A percentile compares a stretch with the other conserved stretches of the same genome.
phyloP scores from a whole-genome alignment of 2,888 invertebrate species.

The Eremobia ochroleuca region DNA sequence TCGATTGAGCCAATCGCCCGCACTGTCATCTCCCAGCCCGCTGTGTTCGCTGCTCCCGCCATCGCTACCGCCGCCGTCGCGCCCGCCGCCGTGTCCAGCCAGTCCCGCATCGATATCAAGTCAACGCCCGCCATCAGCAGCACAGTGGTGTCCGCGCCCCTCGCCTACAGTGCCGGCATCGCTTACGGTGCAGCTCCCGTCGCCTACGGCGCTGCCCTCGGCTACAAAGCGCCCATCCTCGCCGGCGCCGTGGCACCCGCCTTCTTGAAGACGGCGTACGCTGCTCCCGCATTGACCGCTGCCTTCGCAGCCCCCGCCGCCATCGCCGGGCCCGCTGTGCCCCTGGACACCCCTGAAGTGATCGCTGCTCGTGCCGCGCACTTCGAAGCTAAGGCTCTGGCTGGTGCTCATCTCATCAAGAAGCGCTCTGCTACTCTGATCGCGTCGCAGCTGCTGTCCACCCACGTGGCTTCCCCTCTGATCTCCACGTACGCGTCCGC shows the following conservation, averaged over 20 bases:
- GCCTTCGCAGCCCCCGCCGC: constrained; percentile 65
- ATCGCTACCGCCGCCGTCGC: constrained; percentile 68
- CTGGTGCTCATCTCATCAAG: constrained; percentile 81
- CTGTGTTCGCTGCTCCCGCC: constrained; percentile 67
- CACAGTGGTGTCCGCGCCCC: constrained; percentile 73
- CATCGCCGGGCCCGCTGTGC: constrained; percentile 75
- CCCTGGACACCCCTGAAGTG: constrained; percentile 85
- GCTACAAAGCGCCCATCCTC: constrained; percentile 74
- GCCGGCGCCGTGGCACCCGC: constrained; percentile 33
- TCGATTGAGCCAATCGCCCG: constrained; percentile 66
- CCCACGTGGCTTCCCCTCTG: constrained; percentile 72
- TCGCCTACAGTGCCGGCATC: constrained; percentile 77
- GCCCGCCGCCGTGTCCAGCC: constrained; percentile 81
- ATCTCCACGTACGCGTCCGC: constrained; percentile 75
- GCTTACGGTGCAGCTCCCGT: constrained; percentile 74
- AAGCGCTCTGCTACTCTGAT: constrained; percentile 82
- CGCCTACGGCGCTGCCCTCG: constrained; percentile 70
- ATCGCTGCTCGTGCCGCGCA: constrained; percentile 85
- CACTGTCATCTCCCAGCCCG: constrained; percentile 66
- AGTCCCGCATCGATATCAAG: constrained; percentile 83
- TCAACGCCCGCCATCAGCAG: constrained; percentile 83
- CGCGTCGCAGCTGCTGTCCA: constrained; percentile 60
- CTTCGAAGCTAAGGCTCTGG: constrained; percentile 83
- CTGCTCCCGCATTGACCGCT: constrained; percentile 64
- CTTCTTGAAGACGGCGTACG: constrained; percentile 58